phyloP scores from a whole-genome alignment of 2,113 vertebrate species.

The Corynorhinus townsendii region DNA sequence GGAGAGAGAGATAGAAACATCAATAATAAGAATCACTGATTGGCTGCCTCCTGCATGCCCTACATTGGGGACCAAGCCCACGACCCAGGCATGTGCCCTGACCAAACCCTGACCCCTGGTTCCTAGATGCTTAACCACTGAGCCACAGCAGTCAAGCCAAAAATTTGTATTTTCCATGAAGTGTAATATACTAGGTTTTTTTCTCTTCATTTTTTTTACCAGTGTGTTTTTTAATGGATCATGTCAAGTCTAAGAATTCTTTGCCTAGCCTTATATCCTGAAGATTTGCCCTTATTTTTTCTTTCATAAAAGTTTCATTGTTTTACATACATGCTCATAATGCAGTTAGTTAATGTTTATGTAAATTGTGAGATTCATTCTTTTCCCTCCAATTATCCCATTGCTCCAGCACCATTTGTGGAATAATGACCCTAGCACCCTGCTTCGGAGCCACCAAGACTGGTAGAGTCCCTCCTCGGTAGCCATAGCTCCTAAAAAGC shows the following conservation, averaged over 20 bases:
- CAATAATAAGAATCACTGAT: too few species aligned
- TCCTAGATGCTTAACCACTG: too few species aligned
- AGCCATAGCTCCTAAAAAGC: background rate
- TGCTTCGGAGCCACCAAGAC: background rate
- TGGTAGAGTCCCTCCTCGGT: background rate
- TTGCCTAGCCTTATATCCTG: background rate
- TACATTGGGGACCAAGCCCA: too few species aligned
- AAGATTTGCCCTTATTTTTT: background rate
- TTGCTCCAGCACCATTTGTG: background rate
- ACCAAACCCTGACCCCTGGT: too few species aligned
- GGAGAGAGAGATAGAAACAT: too few species aligned
- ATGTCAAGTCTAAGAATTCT: background rate
- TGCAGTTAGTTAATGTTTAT: background rate
- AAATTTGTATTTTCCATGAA: background rate
- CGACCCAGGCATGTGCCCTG: too few species aligned
- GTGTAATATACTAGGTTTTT: background rate
- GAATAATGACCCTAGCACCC: background rate
- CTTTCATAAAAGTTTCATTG: background rate
- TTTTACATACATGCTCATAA: background rate
- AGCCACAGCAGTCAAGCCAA: background rate
- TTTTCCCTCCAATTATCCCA: background rate
- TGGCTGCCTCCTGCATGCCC: too few species aligned
- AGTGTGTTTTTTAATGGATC: background rate
- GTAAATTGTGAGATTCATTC: background rate
- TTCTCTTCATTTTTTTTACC: background rate